phyloP scores from a whole-genome alignment of 2,888 invertebrate genomes.

The Unio pictorum region DNA sequence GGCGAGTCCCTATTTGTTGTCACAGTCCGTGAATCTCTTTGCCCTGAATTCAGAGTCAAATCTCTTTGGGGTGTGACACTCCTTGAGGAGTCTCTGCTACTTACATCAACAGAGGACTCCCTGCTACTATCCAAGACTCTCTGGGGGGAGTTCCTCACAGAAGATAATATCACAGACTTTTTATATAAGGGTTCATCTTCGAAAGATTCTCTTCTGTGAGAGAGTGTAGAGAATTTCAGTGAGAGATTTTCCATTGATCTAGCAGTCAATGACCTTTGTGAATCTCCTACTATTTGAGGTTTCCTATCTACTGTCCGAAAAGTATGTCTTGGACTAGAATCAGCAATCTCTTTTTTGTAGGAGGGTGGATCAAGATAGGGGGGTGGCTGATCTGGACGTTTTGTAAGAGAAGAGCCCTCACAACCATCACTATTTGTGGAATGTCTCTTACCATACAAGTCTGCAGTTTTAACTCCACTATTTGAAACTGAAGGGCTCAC shows the following conservation, averaged over 20 bases:
- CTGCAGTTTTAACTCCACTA: too few relatives aligned
- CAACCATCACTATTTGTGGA: constrained; percentile 1
- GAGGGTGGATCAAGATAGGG: constrained; percentile 39
- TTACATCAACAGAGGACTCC: not conserved
- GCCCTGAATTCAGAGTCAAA: too few relatives aligned
- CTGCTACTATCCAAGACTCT: not conserved
- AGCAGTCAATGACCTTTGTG: not conserved
- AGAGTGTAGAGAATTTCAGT: too few relatives aligned
- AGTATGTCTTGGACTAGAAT: constrained; percentile 33
- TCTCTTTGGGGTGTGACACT: not conserved
- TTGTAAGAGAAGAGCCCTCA: constrained; percentile 17
- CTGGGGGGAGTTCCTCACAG: too few relatives aligned
- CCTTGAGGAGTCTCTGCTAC: not conserved
- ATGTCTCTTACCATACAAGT: too few relatives aligned
- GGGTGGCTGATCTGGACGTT: constrained; percentile 26
- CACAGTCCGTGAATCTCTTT: too few relatives aligned
- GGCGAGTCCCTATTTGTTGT: too few relatives aligned
- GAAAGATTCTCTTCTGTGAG: too few relatives aligned
- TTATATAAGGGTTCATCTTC: too few relatives aligned
- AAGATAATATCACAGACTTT: too few relatives aligned
- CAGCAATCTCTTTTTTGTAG: constrained; percentile 26
- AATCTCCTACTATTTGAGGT: not conserved
- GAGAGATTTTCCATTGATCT: too few relatives aligned
- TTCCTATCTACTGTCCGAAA: constrained; percentile 1
- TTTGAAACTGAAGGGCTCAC: too few relatives aligned